These are phyloP conservation scores for Caenorhabditis drosophilae DNA, from an alignment of 2,888 invertebrate species.

Conservation along the genomic window DNA sequence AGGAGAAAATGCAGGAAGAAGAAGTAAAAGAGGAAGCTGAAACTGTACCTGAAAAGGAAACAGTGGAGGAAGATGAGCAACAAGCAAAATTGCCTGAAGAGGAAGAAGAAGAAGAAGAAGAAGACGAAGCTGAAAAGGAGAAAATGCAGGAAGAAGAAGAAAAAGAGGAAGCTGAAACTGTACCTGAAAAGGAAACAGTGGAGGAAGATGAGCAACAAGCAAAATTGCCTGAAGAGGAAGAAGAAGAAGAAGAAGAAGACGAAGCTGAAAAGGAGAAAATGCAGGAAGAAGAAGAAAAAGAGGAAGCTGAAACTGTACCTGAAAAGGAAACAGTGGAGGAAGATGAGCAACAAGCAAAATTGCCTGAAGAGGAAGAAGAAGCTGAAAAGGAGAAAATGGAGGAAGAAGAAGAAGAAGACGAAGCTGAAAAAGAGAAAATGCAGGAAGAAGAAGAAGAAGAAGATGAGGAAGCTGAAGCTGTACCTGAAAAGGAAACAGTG, in stretches of 20 bases:
- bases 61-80: not conserved
- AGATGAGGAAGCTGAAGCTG: not conserved
- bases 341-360: not conserved
- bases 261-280: not conserved
- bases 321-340: no score
- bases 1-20: not conserved
- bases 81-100: not conserved
- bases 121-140: not conserved
- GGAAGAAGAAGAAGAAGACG: conserved; percentile 1
- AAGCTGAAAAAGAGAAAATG: not conserved
- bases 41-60: not conserved
- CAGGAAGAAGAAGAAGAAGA: not conserved
- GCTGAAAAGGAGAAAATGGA: not conserved
- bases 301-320: conserved; percentile 1
- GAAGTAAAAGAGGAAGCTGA: conserved; percentile 5
- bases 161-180: not conserved
- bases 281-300: not conserved
- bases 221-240: not conserved
- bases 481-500: not conserved
- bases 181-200: not conserved
- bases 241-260: not conserved
- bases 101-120: not conserved
- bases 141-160: not conserved
- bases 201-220: not conserved
- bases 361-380: conserved; percentile 2